Conservation (phyloP, 1,140 invertebrate genomes). For the Rhyzopertha dominica region DNA sequence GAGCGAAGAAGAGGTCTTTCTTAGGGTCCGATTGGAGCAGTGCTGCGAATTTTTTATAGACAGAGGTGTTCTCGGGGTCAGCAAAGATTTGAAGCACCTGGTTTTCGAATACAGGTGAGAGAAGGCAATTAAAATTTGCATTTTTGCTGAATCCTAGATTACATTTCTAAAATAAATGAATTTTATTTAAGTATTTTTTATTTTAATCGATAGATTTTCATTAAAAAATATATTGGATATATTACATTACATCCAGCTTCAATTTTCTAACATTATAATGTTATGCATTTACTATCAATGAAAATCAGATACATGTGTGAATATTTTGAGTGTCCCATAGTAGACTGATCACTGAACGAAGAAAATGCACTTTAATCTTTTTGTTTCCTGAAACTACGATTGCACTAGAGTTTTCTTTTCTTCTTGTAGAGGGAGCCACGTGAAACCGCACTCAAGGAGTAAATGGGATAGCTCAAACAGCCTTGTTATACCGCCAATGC, state of each 20-base stretch:
- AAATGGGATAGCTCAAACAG: conserved; percentile 65
- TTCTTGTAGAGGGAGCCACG: conserved; percentile 52
- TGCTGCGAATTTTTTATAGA: conserved; percentile 79
- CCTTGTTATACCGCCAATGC: conserved; percentile 72
- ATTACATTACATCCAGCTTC: too few species aligned
- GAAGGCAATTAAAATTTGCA: background rate
- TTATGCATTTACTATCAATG: too few species aligned
- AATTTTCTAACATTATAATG: too few species aligned
- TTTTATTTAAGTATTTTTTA: background rate
- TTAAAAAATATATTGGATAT: too few species aligned
- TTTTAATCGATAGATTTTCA: too few species aligned
- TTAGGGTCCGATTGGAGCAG: conserved; percentile 69
- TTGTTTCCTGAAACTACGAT: background rate
- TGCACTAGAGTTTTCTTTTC: conserved; percentile 1
- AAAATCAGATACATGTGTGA: too few species aligned
- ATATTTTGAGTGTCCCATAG: too few species aligned
- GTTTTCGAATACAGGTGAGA: conserved; percentile 63
- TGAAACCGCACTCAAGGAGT: conserved; percentile 56
- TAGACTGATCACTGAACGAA: background rate
- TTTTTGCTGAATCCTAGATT: background rate
- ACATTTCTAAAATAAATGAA: background rate
- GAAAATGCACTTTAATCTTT: background rate
- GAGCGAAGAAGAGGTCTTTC: conserved; percentile 63
- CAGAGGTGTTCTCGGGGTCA: conserved; percentile 69
- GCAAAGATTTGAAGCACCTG: conserved; percentile 64